Conservation (phyloP, 2,888 invertebrate species). For the Ormyrus pomaceus region DNA sequence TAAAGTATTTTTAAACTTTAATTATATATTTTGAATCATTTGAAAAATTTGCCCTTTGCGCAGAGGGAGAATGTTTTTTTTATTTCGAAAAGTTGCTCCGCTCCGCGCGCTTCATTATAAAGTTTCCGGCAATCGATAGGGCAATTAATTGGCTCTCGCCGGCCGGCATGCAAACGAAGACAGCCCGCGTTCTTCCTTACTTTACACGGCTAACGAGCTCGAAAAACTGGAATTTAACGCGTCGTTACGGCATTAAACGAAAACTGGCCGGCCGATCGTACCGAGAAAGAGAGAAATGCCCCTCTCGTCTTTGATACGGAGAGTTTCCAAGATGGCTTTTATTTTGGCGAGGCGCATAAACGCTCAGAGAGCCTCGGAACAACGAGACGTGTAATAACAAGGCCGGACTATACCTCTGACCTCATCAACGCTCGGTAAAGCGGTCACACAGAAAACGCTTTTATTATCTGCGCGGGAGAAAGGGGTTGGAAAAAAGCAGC, state of each 20-base stretch:
- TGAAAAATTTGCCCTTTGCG: too few species aligned
- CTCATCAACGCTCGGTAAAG: constrained; percentile 63
- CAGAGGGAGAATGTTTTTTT: too few species aligned
- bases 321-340: too few species aligned
- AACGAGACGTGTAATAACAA: constrained; percentile 24
- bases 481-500: constrained; percentile 54
- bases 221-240: too few species aligned
- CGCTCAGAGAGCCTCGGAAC: neutral
- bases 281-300: too few species aligned
- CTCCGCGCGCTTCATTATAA: constrained; percentile 21
- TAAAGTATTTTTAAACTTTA: too few species aligned
- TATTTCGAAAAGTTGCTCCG: too few species aligned
- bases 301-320: too few species aligned
- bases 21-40: too few species aligned
- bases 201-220: too few species aligned
- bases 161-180: constrained; percentile 22
- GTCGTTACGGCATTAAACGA: neutral
- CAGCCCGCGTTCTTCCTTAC: neutral
- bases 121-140: constrained; percentile 48
- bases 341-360: neutral
- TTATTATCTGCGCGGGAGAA: constrained; percentile 44
- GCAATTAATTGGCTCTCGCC: constrained; percentile 44
- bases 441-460: constrained; percentile 61
- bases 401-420: constrained; percentile 43
- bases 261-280: neutral